Evolutionary conservation across 2,797 vertebrate genomes (phyloP).

Genomic region (Propithecus perrieri): DNA sequence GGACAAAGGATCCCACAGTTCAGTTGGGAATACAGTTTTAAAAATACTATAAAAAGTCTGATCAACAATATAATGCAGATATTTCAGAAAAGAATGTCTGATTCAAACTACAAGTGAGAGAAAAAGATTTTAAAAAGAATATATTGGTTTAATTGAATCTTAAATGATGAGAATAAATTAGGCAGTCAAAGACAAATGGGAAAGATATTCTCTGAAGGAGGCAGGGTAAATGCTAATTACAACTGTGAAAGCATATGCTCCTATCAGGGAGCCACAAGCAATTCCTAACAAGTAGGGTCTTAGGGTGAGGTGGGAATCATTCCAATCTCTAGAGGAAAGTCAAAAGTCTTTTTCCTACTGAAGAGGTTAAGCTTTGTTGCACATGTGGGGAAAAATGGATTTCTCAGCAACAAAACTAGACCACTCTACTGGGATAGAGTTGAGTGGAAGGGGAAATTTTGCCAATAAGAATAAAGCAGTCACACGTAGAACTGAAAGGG

Average conservation of each 20-base stretch:
- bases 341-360: background rate
- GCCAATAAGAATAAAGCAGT: background rate
- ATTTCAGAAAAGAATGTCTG: background rate
- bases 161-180: background rate
- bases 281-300: background rate
- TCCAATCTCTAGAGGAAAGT: background rate
- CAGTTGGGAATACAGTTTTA: background rate
- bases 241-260: background rate
- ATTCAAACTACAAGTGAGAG: background rate
- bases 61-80: background rate
- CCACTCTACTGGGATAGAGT: rapidly evolving
- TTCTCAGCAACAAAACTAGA: background rate
- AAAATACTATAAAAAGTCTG: background rate
- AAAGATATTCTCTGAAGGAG: background rate
- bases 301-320: background rate
- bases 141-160: background rate
- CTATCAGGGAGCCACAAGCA: background rate
- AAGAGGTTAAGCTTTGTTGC: background rate
- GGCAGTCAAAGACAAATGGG: background rate
- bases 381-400: background rate
- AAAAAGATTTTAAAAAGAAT: background rate
- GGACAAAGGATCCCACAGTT: background rate
- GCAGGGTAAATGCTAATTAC: background rate
- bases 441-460: background rate
- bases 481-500: background rate